Base-by-base conservation (phyloP, 2,888 invertebrate species). In the Parochlus steinenii region DNA sequence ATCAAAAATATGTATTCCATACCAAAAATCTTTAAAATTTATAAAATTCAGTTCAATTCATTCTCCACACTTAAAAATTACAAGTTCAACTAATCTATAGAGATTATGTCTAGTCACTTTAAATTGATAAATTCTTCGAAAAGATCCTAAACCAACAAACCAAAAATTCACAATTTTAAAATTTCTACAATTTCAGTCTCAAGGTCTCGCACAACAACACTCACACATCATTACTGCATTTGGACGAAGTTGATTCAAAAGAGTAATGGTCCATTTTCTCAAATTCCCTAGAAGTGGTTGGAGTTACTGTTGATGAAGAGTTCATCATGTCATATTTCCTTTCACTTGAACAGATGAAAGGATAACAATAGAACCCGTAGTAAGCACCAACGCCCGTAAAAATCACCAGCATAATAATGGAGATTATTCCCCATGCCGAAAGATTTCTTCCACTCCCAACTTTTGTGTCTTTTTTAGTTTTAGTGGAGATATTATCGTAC, bases 341-440 rank as follows among this genome's bases (percentile, higher is more conserved):
- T 33, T 58, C 57, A 17, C 52, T 48, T 30, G 36, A 36, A 44
- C 72, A 74, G 30, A 75, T 48, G 31, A 69, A 61, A 18, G 75
- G 74, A 51, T 74, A 75, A 45, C 74, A 74, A 44, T 74, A 63
- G 19, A 71, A 64, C 41, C 69, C 64, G 46, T 74, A 76, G 47
- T 77, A 75, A 25, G 67, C 59, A 1, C 64, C 64, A 50, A 65
- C 58, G 41, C 62, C 61, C 5, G 62, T 53, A 14, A 68, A 46
- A 25, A 69, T 63, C n/a, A 66, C 40, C 2, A 59, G 55, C 8
- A 70, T 48, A 38, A 69, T 52, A 7, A 71, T 45, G n/a, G 60
- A 53, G 8, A 71, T 65, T 18, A 75, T 67, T 14, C 74, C 74
- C 67, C 74, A 75, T 1, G 74, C 74, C 1, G 73, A 71, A 22